These are phyloP conservation scores for Cyprinodon diabolis DNA, from an alignment of 2,797 vertebrate genomes.

Conservation along the genomic window DNA sequence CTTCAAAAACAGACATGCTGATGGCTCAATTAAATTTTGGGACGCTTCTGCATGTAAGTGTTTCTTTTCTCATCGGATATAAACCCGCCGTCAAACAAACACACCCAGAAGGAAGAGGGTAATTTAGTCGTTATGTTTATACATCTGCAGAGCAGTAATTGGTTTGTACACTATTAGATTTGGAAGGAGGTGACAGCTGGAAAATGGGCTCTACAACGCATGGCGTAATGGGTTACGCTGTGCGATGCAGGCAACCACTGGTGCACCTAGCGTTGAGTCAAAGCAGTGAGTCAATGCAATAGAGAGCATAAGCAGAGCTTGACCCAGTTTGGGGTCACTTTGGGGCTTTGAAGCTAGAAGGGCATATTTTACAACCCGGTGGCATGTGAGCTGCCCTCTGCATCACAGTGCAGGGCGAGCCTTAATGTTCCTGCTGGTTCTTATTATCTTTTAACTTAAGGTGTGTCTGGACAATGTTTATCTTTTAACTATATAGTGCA, in stretches of 20 bases:
- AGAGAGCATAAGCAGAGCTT: background rate
- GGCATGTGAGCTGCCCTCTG: too few relatives aligned
- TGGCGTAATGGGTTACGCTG: background rate
- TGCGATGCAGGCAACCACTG: background rate
- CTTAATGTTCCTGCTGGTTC: background rate
- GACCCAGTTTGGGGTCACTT: too few relatives aligned
- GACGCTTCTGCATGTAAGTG: conserved; percentile 97
- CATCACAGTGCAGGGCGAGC: too few relatives aligned
- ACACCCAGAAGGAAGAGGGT: background rate
- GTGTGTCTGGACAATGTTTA: background rate
- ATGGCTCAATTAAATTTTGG: conserved; percentile 98
- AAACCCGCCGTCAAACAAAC: background rate
- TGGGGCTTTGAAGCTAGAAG: too few relatives aligned
- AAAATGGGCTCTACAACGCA: background rate
- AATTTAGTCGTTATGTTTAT: too few relatives aligned
- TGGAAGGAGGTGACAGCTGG: background rate
- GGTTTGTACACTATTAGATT: background rate
- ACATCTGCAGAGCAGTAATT: background rate
- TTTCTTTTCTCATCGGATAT: background rate
- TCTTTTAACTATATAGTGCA: background rate
- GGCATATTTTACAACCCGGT: too few relatives aligned
- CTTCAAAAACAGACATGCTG: conserved; percentile 87
- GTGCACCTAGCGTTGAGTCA: background rate
- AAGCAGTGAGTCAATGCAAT: background rate
- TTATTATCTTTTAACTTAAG: background rate